Conservation (phyloP, 2,113 vertebrate species). For the Gnathonemus echidnorhynchus region DNA sequence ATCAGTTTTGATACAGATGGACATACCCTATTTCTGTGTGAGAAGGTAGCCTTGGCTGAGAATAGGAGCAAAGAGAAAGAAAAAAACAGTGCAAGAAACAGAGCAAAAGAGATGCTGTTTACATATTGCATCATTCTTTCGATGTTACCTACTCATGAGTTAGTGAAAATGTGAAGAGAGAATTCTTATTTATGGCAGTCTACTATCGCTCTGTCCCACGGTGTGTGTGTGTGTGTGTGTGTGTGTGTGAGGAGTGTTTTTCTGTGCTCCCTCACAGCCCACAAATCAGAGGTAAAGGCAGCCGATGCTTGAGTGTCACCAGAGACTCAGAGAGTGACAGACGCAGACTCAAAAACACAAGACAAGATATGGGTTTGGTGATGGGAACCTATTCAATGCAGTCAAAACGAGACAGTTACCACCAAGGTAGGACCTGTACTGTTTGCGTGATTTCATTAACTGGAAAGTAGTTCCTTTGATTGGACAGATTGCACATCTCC, state of each 20-base stretch:
- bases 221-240: neutral
- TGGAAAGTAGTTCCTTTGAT: neutral
- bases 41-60: neutral
- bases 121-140: neutral
- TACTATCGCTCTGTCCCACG: neutral
- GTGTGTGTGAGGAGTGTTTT: neutral
- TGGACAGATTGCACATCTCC: neutral
- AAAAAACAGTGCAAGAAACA: neutral
- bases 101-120: neutral
- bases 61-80: too few relatives aligned
- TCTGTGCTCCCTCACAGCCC: slow-evolving; percentile 22
- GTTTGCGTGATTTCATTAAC: neutral
- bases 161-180: neutral
- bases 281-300: slow-evolving; percentile 15
- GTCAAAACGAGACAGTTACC: slow-evolving; percentile 37
- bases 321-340: slow-evolving; percentile 19
- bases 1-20: neutral
- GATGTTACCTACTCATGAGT: neutral
- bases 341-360: neutral
- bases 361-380: slow-evolving; percentile 41
- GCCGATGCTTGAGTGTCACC: neutral
- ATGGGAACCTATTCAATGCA: slow-evolving; percentile 47
- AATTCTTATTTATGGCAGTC: neutral
- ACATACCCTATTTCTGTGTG: neutral
- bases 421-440: slow-evolving; percentile 34